Base-by-base conservation (phyloP, 1,140 invertebrate species). In the Pogonognathellus flavescens region DNA sequence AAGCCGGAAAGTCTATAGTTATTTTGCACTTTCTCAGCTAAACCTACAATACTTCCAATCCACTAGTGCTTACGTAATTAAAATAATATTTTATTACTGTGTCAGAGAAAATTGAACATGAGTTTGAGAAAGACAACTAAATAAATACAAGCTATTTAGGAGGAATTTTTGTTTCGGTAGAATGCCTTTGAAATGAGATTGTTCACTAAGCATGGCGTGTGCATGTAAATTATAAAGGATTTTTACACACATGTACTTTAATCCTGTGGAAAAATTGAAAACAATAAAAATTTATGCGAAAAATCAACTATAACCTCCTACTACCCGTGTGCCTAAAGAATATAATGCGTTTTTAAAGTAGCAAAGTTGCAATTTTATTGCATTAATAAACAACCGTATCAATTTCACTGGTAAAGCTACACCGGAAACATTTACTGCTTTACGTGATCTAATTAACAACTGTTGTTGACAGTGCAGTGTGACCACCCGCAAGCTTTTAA, bases 371-470 rank as follows among this genome's bases (percentile, higher is more conserved):
- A 41, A 76, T 76, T 49, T 50, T 16, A 49, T 49, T 18, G 25
- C 14, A 18, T 49, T 25, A 14, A 25, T 76, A 16, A 50, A 76
- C 70, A 8, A 31, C 31, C 16, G 25, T 49, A 76, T 76, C 70
- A 76, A 76, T 76, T 76, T 49, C 70, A 76, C 16, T 31, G 41
- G 13, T 76, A 49, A 76, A 50, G n/a, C 31, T 66, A 76, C 41
- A 76, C 41, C 41, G 70, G 70, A 76, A 76, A 76, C 70, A 76
- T 76, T 76, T 76, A 76, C 70, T 49, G 70, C 70, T 50, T 76
- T 76, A 76, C 70, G 70, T 76, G 70, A 76, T 76, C 70, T 31
- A 76, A 76, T 76, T 76, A 76, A 50, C 70, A 76, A 18, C 7
- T 3, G 3, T 8, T 50, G 70, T 76, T 76, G 70, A 76, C 70